Evolutionary conservation across 2,888 invertebrate species (phyloP).

Genomic region (Amitus sp.): DNA sequence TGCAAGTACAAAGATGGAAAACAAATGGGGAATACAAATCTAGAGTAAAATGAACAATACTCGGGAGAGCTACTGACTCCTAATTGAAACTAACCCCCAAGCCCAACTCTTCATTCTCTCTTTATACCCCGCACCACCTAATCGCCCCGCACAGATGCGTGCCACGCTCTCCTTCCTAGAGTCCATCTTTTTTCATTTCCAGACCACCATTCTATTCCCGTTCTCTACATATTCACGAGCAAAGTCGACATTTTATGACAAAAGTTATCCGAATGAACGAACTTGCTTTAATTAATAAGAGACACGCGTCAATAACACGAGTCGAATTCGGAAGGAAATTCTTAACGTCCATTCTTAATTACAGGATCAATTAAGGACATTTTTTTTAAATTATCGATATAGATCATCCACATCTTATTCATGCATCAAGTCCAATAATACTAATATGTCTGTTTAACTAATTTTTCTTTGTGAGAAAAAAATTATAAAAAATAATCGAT

Average conservation of each 20-base stretch:
- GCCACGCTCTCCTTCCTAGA: slow-evolving; percentile 40
- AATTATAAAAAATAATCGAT: no score
- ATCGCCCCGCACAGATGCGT: slow-evolving; percentile 63
- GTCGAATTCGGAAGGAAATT: not conserved
- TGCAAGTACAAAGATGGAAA: slow-evolving; percentile 51
- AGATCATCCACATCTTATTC: no score
- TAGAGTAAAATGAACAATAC: slow-evolving; percentile 65
- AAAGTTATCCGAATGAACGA: slow-evolving; percentile 9
- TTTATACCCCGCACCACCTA: slow-evolving; percentile 47
- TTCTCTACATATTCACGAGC: not conserved
- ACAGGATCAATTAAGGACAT: no score
- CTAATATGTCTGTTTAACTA: no score
- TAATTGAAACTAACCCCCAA: slow-evolving; percentile 63
- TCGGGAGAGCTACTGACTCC: slow-evolving; percentile 64
- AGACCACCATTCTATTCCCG: slow-evolving; percentile 6
- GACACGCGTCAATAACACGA: slow-evolving; percentile 1
- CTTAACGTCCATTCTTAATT: no score
- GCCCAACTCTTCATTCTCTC: slow-evolving; percentile 38
- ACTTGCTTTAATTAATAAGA: slow-evolving; percentile 4
- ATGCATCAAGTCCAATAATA: no score
- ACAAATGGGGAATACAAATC: slow-evolving; percentile 64
- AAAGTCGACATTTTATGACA: slow-evolving; percentile 1
- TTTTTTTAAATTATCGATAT: no score
- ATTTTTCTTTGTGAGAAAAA: no score
- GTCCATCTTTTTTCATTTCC: not conserved